Evolutionary conservation across 2,888 invertebrate genomes (phyloP), one percentile per base, ranked within the genome.

Genomic region (Pammene fasciana): DNA sequence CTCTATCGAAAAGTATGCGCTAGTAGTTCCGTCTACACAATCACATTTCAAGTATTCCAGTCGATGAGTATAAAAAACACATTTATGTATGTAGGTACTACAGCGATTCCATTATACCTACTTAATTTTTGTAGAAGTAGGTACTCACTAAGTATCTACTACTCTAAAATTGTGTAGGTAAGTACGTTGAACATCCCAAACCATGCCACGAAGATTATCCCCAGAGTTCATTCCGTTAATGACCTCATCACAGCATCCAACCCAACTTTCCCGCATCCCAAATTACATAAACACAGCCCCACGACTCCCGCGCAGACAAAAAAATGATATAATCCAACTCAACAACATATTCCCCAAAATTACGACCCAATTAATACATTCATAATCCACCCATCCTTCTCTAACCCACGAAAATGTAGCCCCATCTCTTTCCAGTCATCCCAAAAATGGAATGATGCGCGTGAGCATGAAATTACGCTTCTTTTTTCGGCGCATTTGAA

Each of bases 321-420:
- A 80, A 76, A 66, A 73, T 67, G 67, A 61, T 50, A 66, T 76
- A 78, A 79, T 79, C 75, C 76, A 77, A 75, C 84, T 87, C 87
- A 86, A 89, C 86, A 86, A 88, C 85, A 86, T 90, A 86, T 86
- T 84, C 81, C 82, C 82, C 75, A 86, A 87, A 91, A 88, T 89
- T 91, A 91, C 83, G 87, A 86, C 75, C 80, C 84, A 89, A 90
- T 90, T 91, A 90, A 90, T 87, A 90, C 90, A 90, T 91, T 90
- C 87, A 87, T 89, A 83, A 88, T 82, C 74, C 71, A 43, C 3
- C 73, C 52, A 1, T 81, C 86, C 45, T 79, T 64, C 18, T 86
- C 79, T 71, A 61, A 67, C 82, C 7, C 67, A 36, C 46, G 34
- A 0, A 10, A 41, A 52, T 9, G 50, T 72, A 70, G 9, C 2